A percentile compares a stretch with the other conserved stretches of the same genome.
These are phyloP conservation scores for Microcebus jonahi DNA, from an alignment of 2,113 vertebrate genomes.

Conservation along the genomic window DNA sequence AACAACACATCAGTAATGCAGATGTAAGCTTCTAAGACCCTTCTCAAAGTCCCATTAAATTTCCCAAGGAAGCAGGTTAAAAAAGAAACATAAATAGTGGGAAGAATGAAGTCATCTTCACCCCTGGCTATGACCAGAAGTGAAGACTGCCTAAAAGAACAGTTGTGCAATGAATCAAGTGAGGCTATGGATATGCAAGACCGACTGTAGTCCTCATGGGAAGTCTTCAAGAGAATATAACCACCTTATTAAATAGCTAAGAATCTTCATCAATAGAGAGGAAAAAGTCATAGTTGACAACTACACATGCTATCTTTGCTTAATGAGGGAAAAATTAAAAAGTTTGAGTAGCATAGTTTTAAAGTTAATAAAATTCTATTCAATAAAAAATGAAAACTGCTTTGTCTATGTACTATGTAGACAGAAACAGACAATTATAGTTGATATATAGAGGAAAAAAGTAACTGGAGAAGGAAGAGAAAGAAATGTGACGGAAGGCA, in stretches of 20 bases:
- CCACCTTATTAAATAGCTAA: neutral
- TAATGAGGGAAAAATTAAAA: neutral
- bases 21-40: neutral
- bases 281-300: neutral
- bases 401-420: neutral
- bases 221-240: neutral
- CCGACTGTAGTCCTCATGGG: neutral
- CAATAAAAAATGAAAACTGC: neutral
- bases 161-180: neutral
- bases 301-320: neutral
- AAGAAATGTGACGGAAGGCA: neutral
- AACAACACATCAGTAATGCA: neutral
- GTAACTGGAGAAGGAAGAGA: neutral
- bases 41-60: neutral
- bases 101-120: neutral
- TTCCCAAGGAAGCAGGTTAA: neutral
- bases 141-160: neutral
- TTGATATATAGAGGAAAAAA: neutral
- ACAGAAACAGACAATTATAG: neutral
- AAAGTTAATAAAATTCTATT: slow-evolving; percentile 14
- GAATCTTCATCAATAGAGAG: neutral
- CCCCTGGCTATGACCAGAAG: neutral
- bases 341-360: neutral
- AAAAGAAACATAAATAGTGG: neutral
- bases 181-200: neutral